Percentiles rank a stretch among this genome's conserved stretches.
Evolutionary conservation across 1,140 invertebrate species (phyloP).

Genomic region (Brachystomella parvula): DNA sequence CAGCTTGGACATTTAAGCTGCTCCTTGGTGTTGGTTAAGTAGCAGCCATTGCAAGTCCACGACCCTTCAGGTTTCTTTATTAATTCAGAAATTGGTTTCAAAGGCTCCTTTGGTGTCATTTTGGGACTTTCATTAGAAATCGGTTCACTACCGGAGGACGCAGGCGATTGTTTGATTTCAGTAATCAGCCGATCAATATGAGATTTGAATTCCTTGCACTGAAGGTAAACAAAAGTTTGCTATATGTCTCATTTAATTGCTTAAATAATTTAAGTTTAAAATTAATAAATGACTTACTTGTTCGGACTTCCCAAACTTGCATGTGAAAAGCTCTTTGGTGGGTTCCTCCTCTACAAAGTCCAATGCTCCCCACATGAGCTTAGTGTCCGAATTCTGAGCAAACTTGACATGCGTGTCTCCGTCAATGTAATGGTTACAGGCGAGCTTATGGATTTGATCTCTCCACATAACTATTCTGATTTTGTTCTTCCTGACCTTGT

Average conservation of each 20-base stretch:
- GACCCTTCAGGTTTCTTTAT: conserved; percentile 62
- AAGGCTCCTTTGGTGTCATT: conserved; percentile 5
- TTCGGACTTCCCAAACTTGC: conserved; percentile 63
- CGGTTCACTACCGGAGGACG: neutral
- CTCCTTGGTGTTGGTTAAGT: conserved; percentile 58
- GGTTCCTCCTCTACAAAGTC: conserved; percentile 64
- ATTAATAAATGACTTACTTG: conserved; percentile 31
- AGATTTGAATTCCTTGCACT: conserved; percentile 5
- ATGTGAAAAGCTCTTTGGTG: conserved; percentile 58
- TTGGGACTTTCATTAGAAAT: neutral
- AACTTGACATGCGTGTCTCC: conserved; percentile 54
- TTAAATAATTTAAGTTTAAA: neutral
- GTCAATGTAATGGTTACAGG: conserved; percentile 62
- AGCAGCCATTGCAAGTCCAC: conserved; percentile 76
- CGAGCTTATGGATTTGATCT: conserved; percentile 65
- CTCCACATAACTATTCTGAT: conserved; percentile 65
- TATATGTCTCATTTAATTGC: neutral
- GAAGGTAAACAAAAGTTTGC: neutral
- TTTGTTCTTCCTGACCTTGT: conserved; percentile 53
- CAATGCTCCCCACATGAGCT: conserved; percentile 64
- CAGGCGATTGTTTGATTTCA: neutral
- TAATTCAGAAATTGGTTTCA: conserved; percentile 44
- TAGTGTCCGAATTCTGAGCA: conserved; percentile 55
- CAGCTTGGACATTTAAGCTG: conserved; percentile 59
- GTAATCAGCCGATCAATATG: neutral